Conservation (phyloP, 2,797 vertebrate genomes). For the Denticeps clupeoides region DNA sequence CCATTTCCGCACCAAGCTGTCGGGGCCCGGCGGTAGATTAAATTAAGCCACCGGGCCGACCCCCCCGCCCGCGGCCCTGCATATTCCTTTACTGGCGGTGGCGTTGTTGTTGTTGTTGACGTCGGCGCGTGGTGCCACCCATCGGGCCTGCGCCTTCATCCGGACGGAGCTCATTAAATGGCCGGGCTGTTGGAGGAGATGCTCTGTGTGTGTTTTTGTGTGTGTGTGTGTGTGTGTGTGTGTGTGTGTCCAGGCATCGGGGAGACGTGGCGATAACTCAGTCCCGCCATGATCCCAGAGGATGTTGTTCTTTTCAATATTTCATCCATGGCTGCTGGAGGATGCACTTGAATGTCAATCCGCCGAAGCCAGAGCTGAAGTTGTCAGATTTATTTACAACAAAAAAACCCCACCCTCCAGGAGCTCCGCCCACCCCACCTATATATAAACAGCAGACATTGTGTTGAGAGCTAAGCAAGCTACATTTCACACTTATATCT, state of each 20-base stretch:
- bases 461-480: constrained; percentile 25
- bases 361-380: too few species aligned
- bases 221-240: neutral
- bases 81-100: constrained; percentile 13
- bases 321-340: constrained; percentile 26
- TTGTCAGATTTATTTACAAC: too few species aligned
- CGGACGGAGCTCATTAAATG: constrained; percentile 32
- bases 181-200: constrained; percentile 19
- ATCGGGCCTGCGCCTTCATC: constrained; percentile 33
- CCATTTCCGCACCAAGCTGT: constrained; percentile 37
- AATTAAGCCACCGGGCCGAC: constrained; percentile 30
- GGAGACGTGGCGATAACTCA: constrained; percentile 14
- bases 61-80: constrained; percentile 15
- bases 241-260: neutral
- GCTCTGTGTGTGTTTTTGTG: neutral
- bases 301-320: constrained; percentile 28
- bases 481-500: neutral
- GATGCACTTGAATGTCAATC: neutral
- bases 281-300: constrained; percentile 3
- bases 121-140: constrained; percentile 27
- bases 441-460: constrained; percentile 6
- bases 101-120: constrained; percentile 35
- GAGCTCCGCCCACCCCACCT: too few species aligned
- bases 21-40: constrained; percentile 33
- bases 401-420: too few species aligned